A percentile compares a stretch with the other conserved stretches of the same genome.
Conservation (phyloP, 2,797 vertebrate genomes). For the Euthynnus affinis region DNA sequence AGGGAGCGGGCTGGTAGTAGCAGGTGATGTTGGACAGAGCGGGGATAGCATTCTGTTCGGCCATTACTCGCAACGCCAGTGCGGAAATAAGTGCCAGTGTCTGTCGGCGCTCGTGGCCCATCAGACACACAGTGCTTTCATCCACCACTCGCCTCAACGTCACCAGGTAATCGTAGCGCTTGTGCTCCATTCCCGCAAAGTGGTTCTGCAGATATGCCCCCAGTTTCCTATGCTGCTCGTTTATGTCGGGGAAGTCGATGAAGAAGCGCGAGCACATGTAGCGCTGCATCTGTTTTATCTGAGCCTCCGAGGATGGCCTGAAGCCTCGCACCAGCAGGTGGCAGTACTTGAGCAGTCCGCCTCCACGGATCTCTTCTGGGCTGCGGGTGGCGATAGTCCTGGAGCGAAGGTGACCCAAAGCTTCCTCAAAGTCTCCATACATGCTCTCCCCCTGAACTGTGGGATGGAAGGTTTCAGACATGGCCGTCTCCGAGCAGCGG, state of each 20-base stretch:
- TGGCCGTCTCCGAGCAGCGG: slow-evolving; percentile 91
- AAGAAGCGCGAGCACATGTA: slow-evolving; percentile 99
- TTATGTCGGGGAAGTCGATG: slow-evolving; percentile 95
- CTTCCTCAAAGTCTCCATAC: slow-evolving; percentile 93
- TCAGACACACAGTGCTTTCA: slow-evolving; percentile 97
- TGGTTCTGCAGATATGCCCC: slow-evolving; percentile 96
- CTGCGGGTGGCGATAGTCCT: slow-evolving; percentile 92
- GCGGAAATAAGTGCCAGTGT: slow-evolving; percentile 93
- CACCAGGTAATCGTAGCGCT: slow-evolving; percentile 94
- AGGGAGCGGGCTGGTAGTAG: slow-evolving; percentile 93
- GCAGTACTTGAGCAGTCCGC: slow-evolving; percentile 96
- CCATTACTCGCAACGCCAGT: slow-evolving; percentile 91
- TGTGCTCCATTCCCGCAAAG: slow-evolving; percentile 92
- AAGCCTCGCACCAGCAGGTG: slow-evolving; percentile 94
- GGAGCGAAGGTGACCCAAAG: slow-evolving; percentile 90
- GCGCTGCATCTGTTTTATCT: slow-evolving; percentile 92
- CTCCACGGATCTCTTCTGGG: slow-evolving; percentile 95
- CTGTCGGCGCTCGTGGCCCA: slow-evolving; percentile 96
- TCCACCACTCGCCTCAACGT: slow-evolving; percentile 94
- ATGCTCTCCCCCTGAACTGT: slow-evolving; percentile 94
- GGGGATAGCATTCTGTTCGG: slow-evolving; percentile 92
- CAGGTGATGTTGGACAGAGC: slow-evolving; percentile 92
- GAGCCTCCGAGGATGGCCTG: slow-evolving; percentile 86
- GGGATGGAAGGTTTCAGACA: slow-evolving; percentile 95
- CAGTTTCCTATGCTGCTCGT: slow-evolving; percentile 92